A percentile compares a stretch with the other conserved stretches of the same genome.
phyloP scores from a whole-genome alignment of 30 jellyfish, hydroid and myxozoan species.

The Hydractinia echinata region DNA sequence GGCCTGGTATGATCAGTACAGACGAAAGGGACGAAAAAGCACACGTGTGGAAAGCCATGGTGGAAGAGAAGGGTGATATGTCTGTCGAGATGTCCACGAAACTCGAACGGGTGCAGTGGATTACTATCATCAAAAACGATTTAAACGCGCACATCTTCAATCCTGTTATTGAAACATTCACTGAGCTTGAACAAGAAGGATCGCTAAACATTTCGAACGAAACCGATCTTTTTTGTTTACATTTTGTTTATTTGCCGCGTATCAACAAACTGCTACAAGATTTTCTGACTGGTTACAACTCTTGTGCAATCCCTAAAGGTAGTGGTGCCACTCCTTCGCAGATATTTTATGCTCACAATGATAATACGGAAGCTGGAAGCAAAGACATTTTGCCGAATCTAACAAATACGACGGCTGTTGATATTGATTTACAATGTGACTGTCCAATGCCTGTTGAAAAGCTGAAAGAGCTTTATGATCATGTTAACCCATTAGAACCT shows the following conservation, averaged over 20 bases:
- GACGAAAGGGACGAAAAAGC: conserved; percentile 42
- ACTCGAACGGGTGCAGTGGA: conserved; percentile 48
- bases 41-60: conserved; percentile 25
- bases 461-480: conserved; percentile 21
- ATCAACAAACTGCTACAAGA: conserved; percentile 33
- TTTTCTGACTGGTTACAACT: conserved; percentile 14
- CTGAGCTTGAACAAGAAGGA: conserved; percentile 34
- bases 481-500: conserved; percentile 34
- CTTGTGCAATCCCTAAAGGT: conserved; percentile 36
- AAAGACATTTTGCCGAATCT: conserved; percentile 20
- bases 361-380: not conserved
- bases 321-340: conserved; percentile 44
- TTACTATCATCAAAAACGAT: conserved; percentile 33
- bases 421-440: not conserved
- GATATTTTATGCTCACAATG: conserved; percentile 41
- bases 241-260: conserved; percentile 39
- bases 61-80: conserved; percentile 29
- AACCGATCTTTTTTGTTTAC: conserved; percentile 42
- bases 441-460: conserved; percentile 26
- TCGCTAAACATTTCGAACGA: conserved; percentile 25
- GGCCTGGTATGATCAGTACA: conserved; percentile 31
- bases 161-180: conserved; percentile 21
- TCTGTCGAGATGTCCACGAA: conserved; percentile 35
- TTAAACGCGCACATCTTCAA: conserved; percentile 25
- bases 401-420: conserved; percentile 3